A percentile compares a stretch with the other conserved stretches of the same genome.
These are phyloP conservation scores for Dolichotis patagonum DNA, from an alignment of 2,113 vertebrate species.

Conservation along the genomic window DNA sequence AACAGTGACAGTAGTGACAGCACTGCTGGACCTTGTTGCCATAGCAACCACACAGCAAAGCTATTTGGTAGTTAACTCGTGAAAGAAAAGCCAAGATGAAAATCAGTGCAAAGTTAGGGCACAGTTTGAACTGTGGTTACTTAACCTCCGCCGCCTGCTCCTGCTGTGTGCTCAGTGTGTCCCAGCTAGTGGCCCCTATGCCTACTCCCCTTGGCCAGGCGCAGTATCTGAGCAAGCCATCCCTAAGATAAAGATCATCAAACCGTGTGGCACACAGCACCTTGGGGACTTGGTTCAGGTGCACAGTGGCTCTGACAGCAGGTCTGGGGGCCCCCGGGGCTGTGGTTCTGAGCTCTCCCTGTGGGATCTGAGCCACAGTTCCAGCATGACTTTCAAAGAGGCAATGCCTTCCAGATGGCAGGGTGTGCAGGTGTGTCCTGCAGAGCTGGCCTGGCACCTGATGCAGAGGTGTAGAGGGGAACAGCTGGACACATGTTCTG, in stretches of 20 bases:
- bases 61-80: constrained; percentile 64
- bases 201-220: not conserved
- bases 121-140: not conserved
- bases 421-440: not conserved
- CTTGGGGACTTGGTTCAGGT: not conserved
- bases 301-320: not conserved
- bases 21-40: not conserved
- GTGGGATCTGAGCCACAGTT: not conserved
- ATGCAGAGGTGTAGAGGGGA: not conserved
- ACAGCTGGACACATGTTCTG: rapidly evolving
- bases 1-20: not conserved
- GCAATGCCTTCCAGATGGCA: not conserved
- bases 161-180: rapidly evolving
- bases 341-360: not conserved
- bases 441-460: not conserved
- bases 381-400: not conserved
- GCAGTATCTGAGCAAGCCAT: rapidly evolving
- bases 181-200: not conserved
- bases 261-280: not conserved
- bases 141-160: not conserved
- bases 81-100: constrained; percentile 56
- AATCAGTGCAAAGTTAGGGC: constrained; percentile 53
- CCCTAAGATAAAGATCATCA: not conserved
- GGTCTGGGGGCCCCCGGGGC: not conserved
- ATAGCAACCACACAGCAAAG: constrained; percentile 61